Evolutionary conservation across 2,113 vertebrate species (phyloP), one percentile per base, ranked within the genome.

Genomic region (Nematolebias whitei): DNA sequence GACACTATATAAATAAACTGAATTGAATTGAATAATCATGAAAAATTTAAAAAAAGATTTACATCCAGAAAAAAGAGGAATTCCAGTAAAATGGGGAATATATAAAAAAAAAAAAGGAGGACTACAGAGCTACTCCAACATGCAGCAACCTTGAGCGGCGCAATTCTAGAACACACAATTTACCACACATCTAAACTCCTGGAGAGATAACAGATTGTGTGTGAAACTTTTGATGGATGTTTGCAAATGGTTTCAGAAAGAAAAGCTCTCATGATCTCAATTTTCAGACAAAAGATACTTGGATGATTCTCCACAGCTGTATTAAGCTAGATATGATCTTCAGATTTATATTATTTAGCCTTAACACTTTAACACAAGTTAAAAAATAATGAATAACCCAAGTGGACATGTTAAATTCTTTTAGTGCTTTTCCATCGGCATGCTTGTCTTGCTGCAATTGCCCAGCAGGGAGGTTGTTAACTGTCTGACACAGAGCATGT

Each of bases 391-490:
- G 19, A 54, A 55, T 60, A 49, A 72, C 55, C 65, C 24, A 47
- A 22, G 24, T 51, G 32, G 51, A 48, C 22, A 58, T 54, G 47
- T 40, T 76, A 62, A 83, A 59, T 71, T 39, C 43, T 71, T 52
- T 44, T 13, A 51, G n/a, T 3, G 1, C 18, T 4, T 15, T 51
- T 65, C 22, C 5, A 18, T 55, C 5, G 0, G 52, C 4, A 15
- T 52, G 32, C 23, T 24, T 1, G 1, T 51, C 44, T 58, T 19
- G 41, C 32, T 14, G 60, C 26, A 29, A n/a, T 8, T 22, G 10
- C 38, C 43, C 19, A 58, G 74, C 44, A 51, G 68, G 54, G 48
- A 52, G 26, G 47, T 35, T 61, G 35, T 11, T 48, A 51, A 55
- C 43, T 65, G 55, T 53, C 49, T 44, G 75, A 44, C 60, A 45